phyloP scores from a whole-genome alignment of 1,140 invertebrate species.

The Whitmania pigra region DNA sequence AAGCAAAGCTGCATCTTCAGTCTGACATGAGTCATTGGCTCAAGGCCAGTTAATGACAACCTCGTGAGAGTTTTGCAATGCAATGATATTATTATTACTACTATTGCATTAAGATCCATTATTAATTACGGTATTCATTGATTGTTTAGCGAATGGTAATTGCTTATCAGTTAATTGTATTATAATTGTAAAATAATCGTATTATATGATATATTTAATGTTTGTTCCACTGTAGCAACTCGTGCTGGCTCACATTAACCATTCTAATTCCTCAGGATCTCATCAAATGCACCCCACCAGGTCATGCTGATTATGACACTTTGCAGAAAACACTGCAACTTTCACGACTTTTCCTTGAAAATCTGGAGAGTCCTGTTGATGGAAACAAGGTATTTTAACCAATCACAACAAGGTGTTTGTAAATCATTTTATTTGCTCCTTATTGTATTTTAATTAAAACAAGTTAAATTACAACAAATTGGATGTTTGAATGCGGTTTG shows the following conservation, averaged over 20 bases:
- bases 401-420: neutral
- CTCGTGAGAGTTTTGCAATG: too few relatives aligned
- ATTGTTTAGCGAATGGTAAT: too few relatives aligned
- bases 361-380: slow-evolving; percentile 48
- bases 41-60: too few relatives aligned
- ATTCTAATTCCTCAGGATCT: slow-evolving; percentile 54
- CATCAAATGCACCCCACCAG: slow-evolving; percentile 68
- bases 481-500: too few relatives aligned
- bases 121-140: too few relatives aligned
- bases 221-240: neutral
- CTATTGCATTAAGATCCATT: too few relatives aligned
- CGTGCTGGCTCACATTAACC: neutral
- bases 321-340: slow-evolving; percentile 69
- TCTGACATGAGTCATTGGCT: too few relatives aligned
- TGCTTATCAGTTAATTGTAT: too few relatives aligned
- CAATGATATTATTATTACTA: too few relatives aligned
- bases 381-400: slow-evolving; percentile 10
- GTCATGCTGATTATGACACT: slow-evolving; percentile 67
- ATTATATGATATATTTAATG: neutral
- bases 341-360: slow-evolving; percentile 75
- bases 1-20: too few relatives aligned
- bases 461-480: too few relatives aligned
- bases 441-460: neutral
- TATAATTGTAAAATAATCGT: too few relatives aligned
- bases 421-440: neutral